Base-by-base conservation (phyloP, 2,888 invertebrate species). In the Rhagonycha lutea region DNA sequence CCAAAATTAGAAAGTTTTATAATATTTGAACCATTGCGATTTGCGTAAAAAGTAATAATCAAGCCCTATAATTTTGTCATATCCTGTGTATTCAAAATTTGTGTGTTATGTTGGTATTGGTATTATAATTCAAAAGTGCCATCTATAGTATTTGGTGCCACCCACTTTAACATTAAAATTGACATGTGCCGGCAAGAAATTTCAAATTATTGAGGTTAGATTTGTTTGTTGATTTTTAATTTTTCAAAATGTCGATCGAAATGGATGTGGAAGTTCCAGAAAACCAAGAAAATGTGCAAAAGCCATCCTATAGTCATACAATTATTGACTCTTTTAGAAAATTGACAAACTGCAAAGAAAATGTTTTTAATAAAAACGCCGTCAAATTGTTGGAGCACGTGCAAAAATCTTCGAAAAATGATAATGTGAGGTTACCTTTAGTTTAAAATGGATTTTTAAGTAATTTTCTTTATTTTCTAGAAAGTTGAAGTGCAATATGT, bases 401-500 rank as follows among this genome's bases (percentile, higher is more conserved):
- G 63, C n/a, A n/a, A 1, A 24, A 2, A 9, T 24, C n/a, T 26
- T 10, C 9, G 2, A 65, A 18, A 24, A 23, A 12, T 2, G 24
- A 24, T 8, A 65, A 65, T 65, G 63, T 65, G 9, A 65, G 63
- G 23, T 65, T 23, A 65, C 12, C 2, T 10, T 8, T 12, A 11
- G 23, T 24, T 65, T 24, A 5, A 24, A 65, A 65, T 24, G 4
- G 4, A 24, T 23, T 4, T 12, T 65, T 12, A 14, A 65, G 2
- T 12, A 65, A 8, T 24, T n/a, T 65, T 23, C 0, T 3, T 3
- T n/a, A 12, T 74, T 86, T 89, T 76, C 83, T 92, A 94, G 90
- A 89, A 83, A 89, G 88, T 82, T 89, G 90, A 84, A 94, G 94
- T 84, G 80, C 92, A 11, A 88, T 94, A 95, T 87, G 90, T 91